A percentile compares a stretch with the other conserved stretches of the same genome.
phyloP scores from a whole-genome alignment of 2,113 vertebrate species.

The Phoxinus phoxinus region DNA sequence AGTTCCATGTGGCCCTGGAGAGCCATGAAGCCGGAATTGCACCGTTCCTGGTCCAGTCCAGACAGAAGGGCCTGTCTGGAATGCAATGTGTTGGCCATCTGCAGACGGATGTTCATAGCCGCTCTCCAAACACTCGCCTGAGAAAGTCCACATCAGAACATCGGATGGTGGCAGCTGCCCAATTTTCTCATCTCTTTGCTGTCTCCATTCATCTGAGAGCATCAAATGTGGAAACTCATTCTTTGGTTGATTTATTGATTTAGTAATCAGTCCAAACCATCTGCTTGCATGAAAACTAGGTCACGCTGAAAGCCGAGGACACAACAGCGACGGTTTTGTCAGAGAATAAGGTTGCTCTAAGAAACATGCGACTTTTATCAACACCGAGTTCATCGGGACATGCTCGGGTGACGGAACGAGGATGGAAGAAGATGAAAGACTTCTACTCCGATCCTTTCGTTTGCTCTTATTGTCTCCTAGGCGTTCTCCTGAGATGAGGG shows the following conservation, averaged over 20 bases:
- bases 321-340: background rate
- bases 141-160: conserved; percentile 31
- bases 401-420: background rate
- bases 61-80: conserved; percentile 71
- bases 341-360: conserved; percentile 9
- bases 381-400: conserved; percentile 7
- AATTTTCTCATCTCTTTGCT: conserved; percentile 25
- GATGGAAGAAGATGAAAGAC: conserved; percentile 50
- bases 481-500: conserved; percentile 69
- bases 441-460: conserved; percentile 46
- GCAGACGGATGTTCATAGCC: conserved; percentile 65
- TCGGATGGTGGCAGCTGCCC: conserved; percentile 11
- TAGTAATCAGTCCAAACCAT: conserved; percentile 19
- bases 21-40: conserved; percentile 56
- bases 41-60: conserved; percentile 56
- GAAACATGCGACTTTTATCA: conserved; percentile 30
- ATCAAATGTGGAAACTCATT: conserved; percentile 18
- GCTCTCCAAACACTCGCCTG: conserved; percentile 27
- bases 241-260: conserved; percentile 42
- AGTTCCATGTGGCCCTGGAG: conserved; percentile 60
- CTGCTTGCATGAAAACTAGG: conserved; percentile 11
- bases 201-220: background rate
- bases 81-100: conserved; percentile 78
- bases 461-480: conserved; percentile 55
- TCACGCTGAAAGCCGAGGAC: background rate